Percentiles rank a stretch among this genome's conserved stretches.
Evolutionary conservation across 1,140 invertebrate species (phyloP).

Genomic region (Drepana arcuata): DNA sequence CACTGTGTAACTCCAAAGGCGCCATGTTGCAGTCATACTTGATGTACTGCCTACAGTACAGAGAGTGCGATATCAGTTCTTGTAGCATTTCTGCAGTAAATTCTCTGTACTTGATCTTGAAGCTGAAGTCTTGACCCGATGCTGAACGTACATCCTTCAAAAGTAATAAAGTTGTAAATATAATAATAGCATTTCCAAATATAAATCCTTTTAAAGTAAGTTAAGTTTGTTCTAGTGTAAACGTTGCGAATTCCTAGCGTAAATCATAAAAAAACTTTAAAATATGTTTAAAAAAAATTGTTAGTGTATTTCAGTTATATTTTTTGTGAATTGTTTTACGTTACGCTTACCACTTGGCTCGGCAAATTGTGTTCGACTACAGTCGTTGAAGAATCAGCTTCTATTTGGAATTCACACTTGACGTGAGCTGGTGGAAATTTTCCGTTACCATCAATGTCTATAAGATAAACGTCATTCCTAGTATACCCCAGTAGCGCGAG

Average conservation of each 20-base stretch:
- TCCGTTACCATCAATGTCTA: slow-evolving; percentile 95
- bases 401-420: slow-evolving; percentile 90
- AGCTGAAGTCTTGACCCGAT: slow-evolving; percentile 83
- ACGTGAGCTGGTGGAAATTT: slow-evolving; percentile 91
- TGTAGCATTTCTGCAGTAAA: slow-evolving; percentile 92
- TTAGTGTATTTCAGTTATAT: no score
- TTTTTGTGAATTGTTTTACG: no score
- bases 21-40: slow-evolving; percentile 94
- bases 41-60: slow-evolving; percentile 91
- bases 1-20: slow-evolving; percentile 87
- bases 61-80: slow-evolving; percentile 89
- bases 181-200: no score
- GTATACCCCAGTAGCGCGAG: slow-evolving; percentile 87
- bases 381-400: slow-evolving; percentile 89
- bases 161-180: no score
- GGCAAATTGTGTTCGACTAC: slow-evolving; percentile 94
- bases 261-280: no score
- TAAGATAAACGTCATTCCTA: slow-evolving; percentile 89
- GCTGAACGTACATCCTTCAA: slow-evolving; percentile 81
- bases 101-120: slow-evolving; percentile 89
- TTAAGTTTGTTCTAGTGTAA: no score
- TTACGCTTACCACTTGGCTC: slow-evolving; percentile 84
- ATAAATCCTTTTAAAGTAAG: no score
- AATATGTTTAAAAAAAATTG: no score
- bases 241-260: no score